Conservation (phyloP, 92 coral and sea anemone genomes). For the Pocillopora grandis region DNA sequence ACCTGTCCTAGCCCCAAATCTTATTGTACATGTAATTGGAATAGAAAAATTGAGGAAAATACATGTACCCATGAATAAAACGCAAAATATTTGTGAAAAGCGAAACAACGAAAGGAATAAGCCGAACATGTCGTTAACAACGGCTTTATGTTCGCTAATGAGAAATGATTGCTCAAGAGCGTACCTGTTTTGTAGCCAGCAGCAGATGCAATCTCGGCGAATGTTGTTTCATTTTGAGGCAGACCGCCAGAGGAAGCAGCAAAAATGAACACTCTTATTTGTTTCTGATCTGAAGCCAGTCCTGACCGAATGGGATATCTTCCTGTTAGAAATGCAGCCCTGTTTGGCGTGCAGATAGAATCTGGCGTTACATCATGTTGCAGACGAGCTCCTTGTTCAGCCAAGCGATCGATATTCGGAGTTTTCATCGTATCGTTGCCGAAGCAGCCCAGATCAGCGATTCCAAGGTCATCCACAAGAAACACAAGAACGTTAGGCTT, state of each 20-base stretch:
- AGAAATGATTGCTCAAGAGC: conserved; percentile 21
- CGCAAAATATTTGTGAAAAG: no score
- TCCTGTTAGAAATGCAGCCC: conserved; percentile 86
- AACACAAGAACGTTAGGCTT: conserved; percentile 65
- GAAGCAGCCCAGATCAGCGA: conserved; percentile 81
- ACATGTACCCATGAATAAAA: no score
- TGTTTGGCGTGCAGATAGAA: conserved; percentile 81
- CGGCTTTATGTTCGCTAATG: neutral
- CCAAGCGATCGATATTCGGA: conserved; percentile 81
- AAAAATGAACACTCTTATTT: conserved; percentile 40
- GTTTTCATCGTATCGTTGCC: conserved; percentile 79
- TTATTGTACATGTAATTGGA: no score
- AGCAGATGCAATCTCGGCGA: conserved; percentile 53
- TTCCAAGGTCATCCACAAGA: conserved; percentile 81
- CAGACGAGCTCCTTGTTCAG: conserved; percentile 61
- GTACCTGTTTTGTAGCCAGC: conserved; percentile 66
- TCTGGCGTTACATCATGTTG: conserved; percentile 73
- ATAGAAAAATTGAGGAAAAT: no score
- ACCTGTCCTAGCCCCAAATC: no score
- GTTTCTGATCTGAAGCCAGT: conserved; percentile 45
- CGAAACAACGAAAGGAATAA: no score
- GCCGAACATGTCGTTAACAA: no score
- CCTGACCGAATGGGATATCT: conserved; percentile 82
- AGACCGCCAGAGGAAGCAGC: conserved; percentile 61
- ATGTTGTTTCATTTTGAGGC: conserved; percentile 68